A percentile compares a stretch with the other conserved stretches of the same genome.
phyloP scores from a whole-genome alignment of 2,113 vertebrate species.

The Arothron firmamentum region DNA sequence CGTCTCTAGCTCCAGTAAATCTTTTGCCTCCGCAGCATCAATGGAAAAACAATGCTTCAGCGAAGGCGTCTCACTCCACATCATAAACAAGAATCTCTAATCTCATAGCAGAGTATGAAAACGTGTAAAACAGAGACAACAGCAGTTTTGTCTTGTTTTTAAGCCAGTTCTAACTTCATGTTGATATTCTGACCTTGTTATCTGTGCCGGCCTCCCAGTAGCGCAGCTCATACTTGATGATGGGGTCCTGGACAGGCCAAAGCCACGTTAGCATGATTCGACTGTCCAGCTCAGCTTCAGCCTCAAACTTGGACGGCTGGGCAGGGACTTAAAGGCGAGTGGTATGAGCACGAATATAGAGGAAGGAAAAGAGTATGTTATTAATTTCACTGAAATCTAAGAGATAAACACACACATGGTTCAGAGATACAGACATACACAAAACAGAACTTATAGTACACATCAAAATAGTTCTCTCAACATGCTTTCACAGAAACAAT shows the following conservation, averaged over 20 bases:
- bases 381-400: too few species aligned
- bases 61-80: slow-evolving; percentile 21
- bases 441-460: neutral
- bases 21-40: slow-evolving; percentile 26
- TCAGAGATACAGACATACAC: neutral
- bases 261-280: slow-evolving; percentile 87
- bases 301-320: slow-evolving; percentile 90
- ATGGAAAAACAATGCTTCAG: slow-evolving; percentile 33
- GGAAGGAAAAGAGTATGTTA: neutral
- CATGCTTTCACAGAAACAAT: too few species aligned
- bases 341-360: neutral
- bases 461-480: too few species aligned
- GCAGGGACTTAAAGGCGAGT: slow-evolving; percentile 79
- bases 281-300: slow-evolving; percentile 89
- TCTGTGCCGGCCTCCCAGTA: slow-evolving; percentile 84
- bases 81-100: slow-evolving; percentile 36
- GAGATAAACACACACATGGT: too few species aligned
- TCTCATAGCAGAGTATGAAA: slow-evolving; percentile 14
- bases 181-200: slow-evolving; percentile 78
- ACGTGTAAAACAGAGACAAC: slow-evolving; percentile 5
- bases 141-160: too few species aligned
- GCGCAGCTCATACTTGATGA: slow-evolving; percentile 87
- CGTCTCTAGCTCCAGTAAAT: slow-evolving; percentile 25
- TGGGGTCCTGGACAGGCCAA: slow-evolving; percentile 87
- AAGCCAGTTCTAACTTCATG: neutral